A percentile compares a stretch with the other conserved stretches of the same genome.
phyloP scores from a whole-genome alignment of 2,888 invertebrate species.

The Mythimna albipuncta region DNA sequence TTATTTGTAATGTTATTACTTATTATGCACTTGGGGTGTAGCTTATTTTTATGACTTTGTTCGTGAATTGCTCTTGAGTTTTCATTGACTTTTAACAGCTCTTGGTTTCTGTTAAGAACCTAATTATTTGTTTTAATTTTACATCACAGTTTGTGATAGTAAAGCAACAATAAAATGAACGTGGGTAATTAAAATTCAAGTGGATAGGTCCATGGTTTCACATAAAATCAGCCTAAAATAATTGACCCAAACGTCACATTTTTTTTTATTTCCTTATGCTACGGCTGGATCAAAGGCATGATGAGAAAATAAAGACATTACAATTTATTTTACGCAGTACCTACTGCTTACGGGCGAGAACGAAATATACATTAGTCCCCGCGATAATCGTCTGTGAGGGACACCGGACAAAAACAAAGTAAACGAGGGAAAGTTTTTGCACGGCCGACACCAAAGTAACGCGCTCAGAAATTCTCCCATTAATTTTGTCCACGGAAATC shows the following conservation, averaged over 20 bases:
- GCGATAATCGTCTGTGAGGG: constrained; percentile 64
- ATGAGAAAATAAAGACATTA: constrained; percentile 53
- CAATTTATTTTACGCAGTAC: constrained; percentile 57
- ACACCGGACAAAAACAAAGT: constrained; percentile 65
- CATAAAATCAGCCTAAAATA: neutral
- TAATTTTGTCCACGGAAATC: constrained; percentile 73
- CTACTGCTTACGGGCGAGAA: constrained; percentile 51
- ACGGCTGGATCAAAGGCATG: constrained; percentile 31
- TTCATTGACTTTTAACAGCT: neutral
- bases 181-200: neutral
- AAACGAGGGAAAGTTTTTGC: constrained; percentile 72
- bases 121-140: neutral
- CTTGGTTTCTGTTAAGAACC: neutral
- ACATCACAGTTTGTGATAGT: neutral
- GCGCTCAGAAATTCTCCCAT: constrained; percentile 70
- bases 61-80: constrained; percentile 5
- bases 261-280: constrained; percentile 12
- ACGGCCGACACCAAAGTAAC: constrained; percentile 64
- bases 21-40: constrained; percentile 33
- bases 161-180: neutral
- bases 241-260: neutral
- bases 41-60: constrained; percentile 34
- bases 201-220: neutral
- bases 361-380: constrained; percentile 60
- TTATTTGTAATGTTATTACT: constrained; percentile 51